Conservation (phyloP, 2,888 invertebrate genomes). For the Melanostoma mellinum region DNA sequence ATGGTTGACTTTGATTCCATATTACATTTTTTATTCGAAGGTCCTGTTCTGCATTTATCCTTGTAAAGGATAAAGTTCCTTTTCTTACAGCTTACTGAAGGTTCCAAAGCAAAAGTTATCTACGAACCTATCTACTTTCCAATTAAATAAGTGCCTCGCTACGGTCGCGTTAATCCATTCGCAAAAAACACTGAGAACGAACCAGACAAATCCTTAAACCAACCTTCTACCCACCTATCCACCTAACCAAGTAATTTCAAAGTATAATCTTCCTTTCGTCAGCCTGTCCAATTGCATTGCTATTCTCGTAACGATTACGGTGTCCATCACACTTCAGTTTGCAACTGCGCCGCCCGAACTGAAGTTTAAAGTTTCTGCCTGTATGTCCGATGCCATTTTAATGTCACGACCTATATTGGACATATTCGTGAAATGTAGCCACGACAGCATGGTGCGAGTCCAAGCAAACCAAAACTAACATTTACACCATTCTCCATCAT, state of each 20-base stretch:
- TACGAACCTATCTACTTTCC: too few relatives aligned
- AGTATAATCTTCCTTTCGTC: constrained; percentile 25
- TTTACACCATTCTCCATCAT: constrained; percentile 68
- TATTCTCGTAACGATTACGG: constrained; percentile 46
- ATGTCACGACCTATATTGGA: constrained; percentile 72
- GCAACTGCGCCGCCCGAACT: constrained; percentile 35
- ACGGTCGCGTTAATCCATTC: too few relatives aligned
- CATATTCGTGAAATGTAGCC: constrained; percentile 63
- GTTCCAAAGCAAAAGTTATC: too few relatives aligned
- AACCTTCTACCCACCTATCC: neutral
- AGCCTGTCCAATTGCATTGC: constrained; percentile 58
- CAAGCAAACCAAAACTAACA: constrained; percentile 35
- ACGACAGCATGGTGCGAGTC: constrained; percentile 50
- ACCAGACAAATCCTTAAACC: neutral
- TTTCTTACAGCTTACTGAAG: too few relatives aligned
- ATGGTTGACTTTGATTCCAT: too few relatives aligned
- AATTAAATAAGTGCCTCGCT: too few relatives aligned
- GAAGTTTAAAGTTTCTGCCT: constrained; percentile 72
- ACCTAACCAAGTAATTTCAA: constrained; percentile 11
- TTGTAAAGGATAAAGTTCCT: too few relatives aligned
- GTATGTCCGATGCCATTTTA: constrained; percentile 72
- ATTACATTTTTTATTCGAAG: too few relatives aligned
- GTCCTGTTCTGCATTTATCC: too few relatives aligned
- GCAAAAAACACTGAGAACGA: too few relatives aligned
- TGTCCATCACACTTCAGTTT: constrained; percentile 67